These are phyloP conservation scores for Sebastiscus tertius DNA, from an alignment of 2,797 vertebrate genomes.

Conservation along the genomic window DNA sequence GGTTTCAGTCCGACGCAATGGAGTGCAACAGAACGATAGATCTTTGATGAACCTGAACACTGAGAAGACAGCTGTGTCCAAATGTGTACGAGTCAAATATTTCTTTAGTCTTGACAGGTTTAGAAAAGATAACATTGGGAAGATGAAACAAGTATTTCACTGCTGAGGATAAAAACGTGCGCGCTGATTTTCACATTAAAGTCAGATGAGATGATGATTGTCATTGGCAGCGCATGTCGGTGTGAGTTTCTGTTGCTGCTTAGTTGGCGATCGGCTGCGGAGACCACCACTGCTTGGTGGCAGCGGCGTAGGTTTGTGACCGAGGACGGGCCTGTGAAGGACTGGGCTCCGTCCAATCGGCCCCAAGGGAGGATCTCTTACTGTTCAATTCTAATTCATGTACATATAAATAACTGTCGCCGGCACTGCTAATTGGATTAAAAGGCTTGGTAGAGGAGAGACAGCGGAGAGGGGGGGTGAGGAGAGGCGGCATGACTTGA, in stretches of 20 bases:
- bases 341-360: slow-evolving; percentile 67
- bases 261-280: neutral
- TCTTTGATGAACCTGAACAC: slow-evolving; percentile 30
- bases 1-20: slow-evolving; percentile 25
- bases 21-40: slow-evolving; percentile 18
- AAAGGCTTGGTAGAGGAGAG: slow-evolving; percentile 52
- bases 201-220: slow-evolving; percentile 1
- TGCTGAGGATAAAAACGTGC: neutral
- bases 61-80: slow-evolving; percentile 4
- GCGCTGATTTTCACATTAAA: neutral
- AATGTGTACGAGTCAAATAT: slow-evolving; percentile 9
- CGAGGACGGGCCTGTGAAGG: slow-evolving; percentile 54
- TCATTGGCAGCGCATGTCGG: neutral
- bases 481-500: slow-evolving; percentile 16
- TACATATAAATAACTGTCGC: slow-evolving; percentile 76
- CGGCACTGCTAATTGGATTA: slow-evolving; percentile 77
- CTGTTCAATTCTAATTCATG: slow-evolving; percentile 77
- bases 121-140: neutral
- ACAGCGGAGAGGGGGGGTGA: slow-evolving; percentile 12
- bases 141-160: slow-evolving; percentile 8
- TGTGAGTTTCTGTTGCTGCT: slow-evolving; percentile 4
- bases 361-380: slow-evolving; percentile 61
- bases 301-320: slow-evolving; percentile 27
- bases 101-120: slow-evolving; percentile 10
- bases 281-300: slow-evolving; percentile 2